A percentile compares a stretch with the other conserved stretches of the same genome.
phyloP scores from a whole-genome alignment of 1,140 invertebrate species.

The Manduca sexta region DNA sequence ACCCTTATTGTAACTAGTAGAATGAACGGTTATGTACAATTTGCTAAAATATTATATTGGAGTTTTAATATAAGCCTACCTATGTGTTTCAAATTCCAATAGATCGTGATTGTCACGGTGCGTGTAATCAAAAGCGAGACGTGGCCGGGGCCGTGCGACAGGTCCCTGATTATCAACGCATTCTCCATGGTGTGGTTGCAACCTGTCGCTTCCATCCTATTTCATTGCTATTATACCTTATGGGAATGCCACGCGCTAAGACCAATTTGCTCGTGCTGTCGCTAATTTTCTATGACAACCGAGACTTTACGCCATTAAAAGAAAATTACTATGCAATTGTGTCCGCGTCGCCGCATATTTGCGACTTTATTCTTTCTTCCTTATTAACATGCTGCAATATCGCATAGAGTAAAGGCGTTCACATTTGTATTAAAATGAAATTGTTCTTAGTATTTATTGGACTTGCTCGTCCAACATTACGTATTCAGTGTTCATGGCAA shows the following conservation, averaged over 20 bases:
- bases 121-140: conserved; percentile 30
- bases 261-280: conserved; percentile 30
- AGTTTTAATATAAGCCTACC: too few relatives aligned
- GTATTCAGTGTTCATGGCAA: too few relatives aligned
- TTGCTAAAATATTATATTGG: too few relatives aligned
- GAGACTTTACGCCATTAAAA: background rate
- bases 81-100: too few relatives aligned
- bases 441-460: too few relatives aligned
- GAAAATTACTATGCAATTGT: too few relatives aligned
- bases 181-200: conserved; percentile 55
- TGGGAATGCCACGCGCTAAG: conserved; percentile 41
- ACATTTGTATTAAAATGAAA: background rate
- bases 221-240: conserved; percentile 32
- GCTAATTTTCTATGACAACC: conserved; percentile 10
- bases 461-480: too few relatives aligned
- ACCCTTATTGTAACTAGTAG: too few relatives aligned
- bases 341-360: too few relatives aligned
- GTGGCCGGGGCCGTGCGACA: conserved; percentile 57
- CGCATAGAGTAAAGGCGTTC: background rate
- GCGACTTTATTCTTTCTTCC: too few relatives aligned
- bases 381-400: too few relatives aligned
- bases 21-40: too few relatives aligned
- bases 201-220: conserved; percentile 35
- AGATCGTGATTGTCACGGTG: conserved; percentile 18
- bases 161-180: conserved; percentile 66